These are phyloP conservation scores for Mycalesis mineus DNA, from an alignment of 2,888 invertebrate species.

Conservation along the genomic window DNA sequence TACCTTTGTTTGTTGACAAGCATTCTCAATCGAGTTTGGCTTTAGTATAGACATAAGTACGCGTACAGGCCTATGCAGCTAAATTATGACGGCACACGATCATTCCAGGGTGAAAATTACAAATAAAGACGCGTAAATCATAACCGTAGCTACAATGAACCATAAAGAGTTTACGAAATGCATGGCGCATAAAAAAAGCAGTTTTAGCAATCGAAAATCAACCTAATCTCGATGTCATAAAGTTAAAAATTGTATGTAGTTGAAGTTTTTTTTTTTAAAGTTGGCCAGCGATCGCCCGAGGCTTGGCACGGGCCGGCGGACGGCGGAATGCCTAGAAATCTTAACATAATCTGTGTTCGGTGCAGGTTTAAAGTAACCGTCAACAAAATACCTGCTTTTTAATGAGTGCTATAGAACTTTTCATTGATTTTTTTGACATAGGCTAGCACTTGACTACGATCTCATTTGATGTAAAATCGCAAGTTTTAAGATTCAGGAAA, in stretches of 20 bases:
- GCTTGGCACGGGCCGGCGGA: constrained; percentile 61
- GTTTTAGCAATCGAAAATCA: constrained; percentile 28
- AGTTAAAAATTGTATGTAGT: constrained; percentile 29
- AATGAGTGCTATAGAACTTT: too few relatives aligned
- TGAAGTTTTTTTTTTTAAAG: constrained; percentile 31
- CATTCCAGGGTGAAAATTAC: constrained; percentile 9
- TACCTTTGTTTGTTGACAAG: too few relatives aligned
- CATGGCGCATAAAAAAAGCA: constrained; percentile 33
- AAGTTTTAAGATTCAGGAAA: too few relatives aligned
- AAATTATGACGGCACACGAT: background rate
- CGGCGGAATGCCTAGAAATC: constrained; percentile 56
- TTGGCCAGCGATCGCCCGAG: constrained; percentile 44
- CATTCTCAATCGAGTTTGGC: too few relatives aligned
- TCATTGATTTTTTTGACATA: too few relatives aligned
- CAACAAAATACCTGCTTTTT: constrained; percentile 26
- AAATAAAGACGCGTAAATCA: constrained; percentile 33
- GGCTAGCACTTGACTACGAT: too few relatives aligned
- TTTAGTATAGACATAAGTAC: too few relatives aligned
- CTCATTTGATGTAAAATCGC: too few relatives aligned
- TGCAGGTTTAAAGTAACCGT: constrained; percentile 40
- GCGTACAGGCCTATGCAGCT: background rate
- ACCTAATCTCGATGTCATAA: constrained; percentile 29
- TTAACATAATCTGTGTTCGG: constrained; percentile 46
- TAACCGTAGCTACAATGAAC: constrained; percentile 47
- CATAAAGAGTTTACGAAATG: constrained; percentile 43